Conservation (phyloP, 2,888 invertebrate genomes). For the Hirtodrosophila trivittata region DNA sequence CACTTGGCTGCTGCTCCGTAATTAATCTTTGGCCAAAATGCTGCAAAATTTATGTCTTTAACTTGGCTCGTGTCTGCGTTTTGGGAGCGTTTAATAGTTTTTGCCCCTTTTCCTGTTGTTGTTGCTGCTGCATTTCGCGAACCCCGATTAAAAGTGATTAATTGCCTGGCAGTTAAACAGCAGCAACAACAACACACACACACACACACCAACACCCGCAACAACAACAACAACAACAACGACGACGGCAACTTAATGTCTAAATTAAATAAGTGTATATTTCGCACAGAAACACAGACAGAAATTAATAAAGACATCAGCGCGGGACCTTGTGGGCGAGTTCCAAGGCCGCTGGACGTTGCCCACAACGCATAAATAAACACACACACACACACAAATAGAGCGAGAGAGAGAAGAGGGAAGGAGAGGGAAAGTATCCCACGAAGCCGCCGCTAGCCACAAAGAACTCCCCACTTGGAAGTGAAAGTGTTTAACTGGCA, state of each 20-base stretch:
- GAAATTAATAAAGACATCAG: conserved; percentile 76
- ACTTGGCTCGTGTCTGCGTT: conserved; percentile 54
- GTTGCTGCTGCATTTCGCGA: conserved; percentile 43
- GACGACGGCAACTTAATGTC: conserved; percentile 59
- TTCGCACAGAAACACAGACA: conserved; percentile 42
- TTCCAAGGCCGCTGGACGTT: conserved; percentile 11
- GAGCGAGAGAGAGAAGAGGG: background rate
- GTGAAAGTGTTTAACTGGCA: conserved; percentile 57
- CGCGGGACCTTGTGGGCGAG: conserved; percentile 39
- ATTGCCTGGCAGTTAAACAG: conserved; percentile 53
- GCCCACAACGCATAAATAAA: conserved; percentile 48
- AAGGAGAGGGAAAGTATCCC: no score
- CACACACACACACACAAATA: conserved; percentile 10
- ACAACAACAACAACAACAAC: conserved; percentile 33
- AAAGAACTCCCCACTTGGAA: conserved; percentile 3
- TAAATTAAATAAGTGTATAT: conserved; percentile 73
- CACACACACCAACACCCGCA: conserved; percentile 33
- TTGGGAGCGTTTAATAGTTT: conserved; percentile 66
- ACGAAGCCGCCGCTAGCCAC: background rate
- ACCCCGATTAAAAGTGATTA: conserved; percentile 77
- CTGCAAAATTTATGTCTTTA: conserved; percentile 80
- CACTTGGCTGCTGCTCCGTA: conserved; percentile 52
- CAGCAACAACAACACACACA: conserved; percentile 38
- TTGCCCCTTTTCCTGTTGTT: conserved; percentile 14
- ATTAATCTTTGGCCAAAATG: conserved; percentile 81